A percentile compares a stretch with the other conserved stretches of the same genome.
These are phyloP conservation scores for Hirtodrosophila alboralis DNA, from an alignment of 2,888 invertebrate species.

Conservation along the genomic window DNA sequence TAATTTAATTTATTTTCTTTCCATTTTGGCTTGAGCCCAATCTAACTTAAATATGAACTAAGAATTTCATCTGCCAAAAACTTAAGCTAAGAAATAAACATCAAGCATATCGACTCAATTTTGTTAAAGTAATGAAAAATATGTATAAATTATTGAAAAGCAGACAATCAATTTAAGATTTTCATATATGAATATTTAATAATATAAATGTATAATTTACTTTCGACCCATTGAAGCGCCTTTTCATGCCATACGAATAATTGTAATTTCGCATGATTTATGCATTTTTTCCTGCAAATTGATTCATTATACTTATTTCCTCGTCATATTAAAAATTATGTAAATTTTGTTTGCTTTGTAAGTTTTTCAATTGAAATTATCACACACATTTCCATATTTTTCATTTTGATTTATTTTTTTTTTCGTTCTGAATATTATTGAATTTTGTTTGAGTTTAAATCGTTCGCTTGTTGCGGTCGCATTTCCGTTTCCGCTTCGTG, in stretches of 20 bases:
- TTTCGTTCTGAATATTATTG: slow-evolving; percentile 13
- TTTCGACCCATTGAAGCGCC: neutral
- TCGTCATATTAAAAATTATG: slow-evolving; percentile 30
- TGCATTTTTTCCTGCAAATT: neutral
- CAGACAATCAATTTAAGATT: too few species aligned
- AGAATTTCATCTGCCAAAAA: too few species aligned
- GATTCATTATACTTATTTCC: slow-evolving; percentile 26
- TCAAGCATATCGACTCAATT: too few species aligned
- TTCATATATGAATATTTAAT: too few species aligned
- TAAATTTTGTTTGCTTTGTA: slow-evolving; percentile 42
- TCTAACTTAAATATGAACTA: too few species aligned
- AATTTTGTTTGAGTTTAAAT: slow-evolving; percentile 34
- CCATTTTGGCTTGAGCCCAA: too few species aligned
- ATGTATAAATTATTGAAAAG: too few species aligned
- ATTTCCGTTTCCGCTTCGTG: slow-evolving; percentile 65
- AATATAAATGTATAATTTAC: neutral
- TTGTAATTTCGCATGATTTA: slow-evolving; percentile 1
- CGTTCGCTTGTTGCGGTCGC: slow-evolving; percentile 44
- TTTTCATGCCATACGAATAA: neutral
- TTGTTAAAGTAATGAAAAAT: too few species aligned
- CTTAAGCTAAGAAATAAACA: too few species aligned
- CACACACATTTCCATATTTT: slow-evolving; percentile 6
- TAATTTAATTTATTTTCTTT: too few species aligned
- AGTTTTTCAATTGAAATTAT: slow-evolving; percentile 28
- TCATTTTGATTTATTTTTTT: neutral